Evolutionary conservation across 2,797 vertebrate species (phyloP).

Genomic region (Esox lucius): DNA sequence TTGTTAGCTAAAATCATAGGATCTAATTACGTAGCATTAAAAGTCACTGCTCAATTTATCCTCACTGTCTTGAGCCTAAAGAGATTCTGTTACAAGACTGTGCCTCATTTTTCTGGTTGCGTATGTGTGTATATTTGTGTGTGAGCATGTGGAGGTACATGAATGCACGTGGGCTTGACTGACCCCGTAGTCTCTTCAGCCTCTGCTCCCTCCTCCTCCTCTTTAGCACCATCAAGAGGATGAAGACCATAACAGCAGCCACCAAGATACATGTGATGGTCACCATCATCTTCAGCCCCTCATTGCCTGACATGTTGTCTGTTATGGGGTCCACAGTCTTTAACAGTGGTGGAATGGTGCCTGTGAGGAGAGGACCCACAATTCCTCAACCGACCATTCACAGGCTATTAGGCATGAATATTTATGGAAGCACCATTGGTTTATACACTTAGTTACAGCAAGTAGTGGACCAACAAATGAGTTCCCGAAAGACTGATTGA

Average conservation of each 20-base stretch:
- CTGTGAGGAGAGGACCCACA: slow-evolving; percentile 61
- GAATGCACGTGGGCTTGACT: slow-evolving; percentile 32
- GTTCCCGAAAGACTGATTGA: no score
- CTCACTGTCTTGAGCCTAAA: not conserved
- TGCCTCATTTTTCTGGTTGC: not conserved
- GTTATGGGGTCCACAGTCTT: slow-evolving; percentile 90
- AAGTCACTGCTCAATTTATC: slow-evolving; percentile 12
- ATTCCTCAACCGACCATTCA: slow-evolving; percentile 7
- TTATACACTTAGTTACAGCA: no score
- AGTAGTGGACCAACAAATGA: no score
- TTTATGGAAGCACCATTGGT: not conserved
- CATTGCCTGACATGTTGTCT: slow-evolving; percentile 90
- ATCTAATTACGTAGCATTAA: slow-evolving; percentile 20
- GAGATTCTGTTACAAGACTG: not conserved
- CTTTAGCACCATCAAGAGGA: slow-evolving; percentile 89
- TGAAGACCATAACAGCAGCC: slow-evolving; percentile 88
- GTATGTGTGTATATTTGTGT: slow-evolving; percentile 6
- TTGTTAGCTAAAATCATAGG: not conserved
- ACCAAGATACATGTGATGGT: slow-evolving; percentile 94
- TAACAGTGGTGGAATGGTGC: slow-evolving; percentile 94
- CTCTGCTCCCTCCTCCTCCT: slow-evolving; percentile 93
- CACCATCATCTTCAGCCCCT: slow-evolving; percentile 97
- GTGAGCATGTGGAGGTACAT: slow-evolving; percentile 1
- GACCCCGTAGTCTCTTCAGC: slow-evolving; percentile 94
- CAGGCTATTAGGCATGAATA: not conserved